Evolutionary conservation across 2,888 invertebrate species (phyloP).

Genomic region (Heliconius sara): DNA sequence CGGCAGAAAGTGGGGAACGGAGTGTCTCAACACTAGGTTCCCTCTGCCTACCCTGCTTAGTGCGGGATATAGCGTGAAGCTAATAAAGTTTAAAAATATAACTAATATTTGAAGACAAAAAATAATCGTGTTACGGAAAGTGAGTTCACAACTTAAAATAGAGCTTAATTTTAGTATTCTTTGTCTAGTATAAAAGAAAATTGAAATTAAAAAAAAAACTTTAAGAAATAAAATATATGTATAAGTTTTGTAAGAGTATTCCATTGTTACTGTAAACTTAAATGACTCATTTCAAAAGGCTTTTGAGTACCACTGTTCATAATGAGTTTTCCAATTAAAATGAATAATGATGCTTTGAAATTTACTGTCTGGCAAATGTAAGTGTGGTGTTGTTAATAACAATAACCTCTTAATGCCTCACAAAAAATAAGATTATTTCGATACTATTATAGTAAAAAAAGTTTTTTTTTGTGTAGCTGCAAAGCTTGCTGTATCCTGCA

Average conservation of each 20-base stretch:
- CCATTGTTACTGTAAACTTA: constrained; percentile 34
- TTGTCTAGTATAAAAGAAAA: neutral
- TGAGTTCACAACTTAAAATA: no score
- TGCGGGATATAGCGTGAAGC: no score
- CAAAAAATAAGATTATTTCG: neutral
- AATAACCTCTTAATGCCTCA: constrained; percentile 25
- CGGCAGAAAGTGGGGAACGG: no score
- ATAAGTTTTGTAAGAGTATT: constrained; percentile 32
- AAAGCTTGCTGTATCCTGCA: no score
- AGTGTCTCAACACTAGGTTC: no score
- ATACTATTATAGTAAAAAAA: no score
- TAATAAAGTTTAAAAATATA: no score
- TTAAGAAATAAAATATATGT: constrained; percentile 26
- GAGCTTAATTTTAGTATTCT: no score
- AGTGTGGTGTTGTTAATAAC: constrained; percentile 27
- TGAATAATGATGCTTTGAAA: constrained; percentile 39
- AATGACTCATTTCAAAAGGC: constrained; percentile 32
- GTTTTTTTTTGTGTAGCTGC: no score
- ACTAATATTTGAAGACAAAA: no score
- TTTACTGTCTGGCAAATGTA: constrained; percentile 37
- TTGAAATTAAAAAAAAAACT: constrained; percentile 17
- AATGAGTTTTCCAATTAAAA: constrained; percentile 41
- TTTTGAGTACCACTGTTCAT: constrained; percentile 35
- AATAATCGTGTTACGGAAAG: no score
- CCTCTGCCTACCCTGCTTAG: no score